Conservation (phyloP, 2,113 vertebrate species). For the Platysternon megacephalum region DNA sequence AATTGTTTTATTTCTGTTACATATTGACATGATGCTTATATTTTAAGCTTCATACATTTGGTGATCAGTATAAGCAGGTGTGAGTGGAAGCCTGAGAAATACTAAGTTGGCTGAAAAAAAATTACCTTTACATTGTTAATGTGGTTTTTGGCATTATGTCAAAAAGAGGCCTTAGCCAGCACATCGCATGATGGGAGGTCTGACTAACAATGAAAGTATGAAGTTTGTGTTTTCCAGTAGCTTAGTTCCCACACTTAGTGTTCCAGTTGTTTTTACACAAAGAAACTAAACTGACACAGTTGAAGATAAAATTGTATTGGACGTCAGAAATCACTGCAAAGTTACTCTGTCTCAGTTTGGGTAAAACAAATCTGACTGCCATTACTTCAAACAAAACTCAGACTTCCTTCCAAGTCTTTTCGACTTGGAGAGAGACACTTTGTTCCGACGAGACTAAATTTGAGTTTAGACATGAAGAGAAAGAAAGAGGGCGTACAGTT, state of each 20-base stretch:
- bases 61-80: neutral
- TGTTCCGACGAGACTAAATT: too few species aligned
- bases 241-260: neutral
- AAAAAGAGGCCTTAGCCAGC: neutral
- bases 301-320: rapidly evolving
- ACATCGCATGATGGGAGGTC: neutral
- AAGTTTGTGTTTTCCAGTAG: rapidly evolving
- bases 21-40: rapidly evolving
- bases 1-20: neutral
- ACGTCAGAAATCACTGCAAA: rapidly evolving
- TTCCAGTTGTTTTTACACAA: neutral
- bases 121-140: neutral
- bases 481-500: neutral
- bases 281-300: neutral
- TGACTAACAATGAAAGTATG: rapidly evolving
- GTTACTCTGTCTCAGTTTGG: neutral
- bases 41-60: neutral
- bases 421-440: too few species aligned
- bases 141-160: neutral
- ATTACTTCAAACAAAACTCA: neutral
- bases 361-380: neutral
- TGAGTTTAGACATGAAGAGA: neutral
- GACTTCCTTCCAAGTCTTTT: neutral
- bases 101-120: neutral
- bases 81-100: rapidly evolving